Evolutionary conservation across 2,888 invertebrate species (phyloP).

Genomic region (Sesia apiformis): DNA sequence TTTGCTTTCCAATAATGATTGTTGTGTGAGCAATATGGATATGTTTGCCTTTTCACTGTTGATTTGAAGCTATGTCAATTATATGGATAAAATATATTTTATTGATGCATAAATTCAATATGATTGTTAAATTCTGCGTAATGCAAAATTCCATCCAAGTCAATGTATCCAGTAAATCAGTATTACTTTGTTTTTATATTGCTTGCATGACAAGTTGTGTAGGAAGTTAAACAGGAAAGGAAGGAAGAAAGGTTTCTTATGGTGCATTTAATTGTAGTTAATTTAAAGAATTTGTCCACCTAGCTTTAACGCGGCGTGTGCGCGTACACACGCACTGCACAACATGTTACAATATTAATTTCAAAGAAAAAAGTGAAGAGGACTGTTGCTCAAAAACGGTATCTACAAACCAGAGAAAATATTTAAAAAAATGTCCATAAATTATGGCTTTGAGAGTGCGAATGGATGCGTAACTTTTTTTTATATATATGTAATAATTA

Average conservation of each 20-base stretch:
- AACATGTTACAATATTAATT: slow-evolving; percentile 48
- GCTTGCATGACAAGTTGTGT: slow-evolving; percentile 49
- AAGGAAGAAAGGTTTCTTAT: slow-evolving; percentile 41
- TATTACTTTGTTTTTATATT: slow-evolving; percentile 48
- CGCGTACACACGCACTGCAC: slow-evolving; percentile 30
- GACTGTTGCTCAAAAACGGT: slow-evolving; percentile 56
- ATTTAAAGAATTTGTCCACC: slow-evolving; percentile 61
- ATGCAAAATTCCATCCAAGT: slow-evolving; percentile 33
- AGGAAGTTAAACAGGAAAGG: slow-evolving; percentile 28
- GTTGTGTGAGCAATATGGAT: slow-evolving; percentile 55
- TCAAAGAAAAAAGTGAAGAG: slow-evolving; percentile 35
- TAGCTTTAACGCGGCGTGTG: slow-evolving; percentile 60
- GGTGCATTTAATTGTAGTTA: slow-evolving; percentile 72
- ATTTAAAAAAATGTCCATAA: slow-evolving; percentile 49
- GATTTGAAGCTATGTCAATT: slow-evolving; percentile 48
- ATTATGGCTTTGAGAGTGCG: slow-evolving; percentile 50
- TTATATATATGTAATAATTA: slow-evolving; percentile 55
- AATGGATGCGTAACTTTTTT: slow-evolving; percentile 46
- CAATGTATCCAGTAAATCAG: slow-evolving; percentile 28
- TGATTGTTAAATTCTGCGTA: slow-evolving; percentile 17
- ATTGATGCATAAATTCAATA: slow-evolving; percentile 2
- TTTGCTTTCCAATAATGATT: slow-evolving; percentile 24
- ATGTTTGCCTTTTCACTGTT: slow-evolving; percentile 13
- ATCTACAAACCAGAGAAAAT: slow-evolving; percentile 28
- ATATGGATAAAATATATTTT: slow-evolving; percentile 22